phyloP scores from a whole-genome alignment of 2,797 vertebrate species.

The Aplochiton taeniatus region DNA sequence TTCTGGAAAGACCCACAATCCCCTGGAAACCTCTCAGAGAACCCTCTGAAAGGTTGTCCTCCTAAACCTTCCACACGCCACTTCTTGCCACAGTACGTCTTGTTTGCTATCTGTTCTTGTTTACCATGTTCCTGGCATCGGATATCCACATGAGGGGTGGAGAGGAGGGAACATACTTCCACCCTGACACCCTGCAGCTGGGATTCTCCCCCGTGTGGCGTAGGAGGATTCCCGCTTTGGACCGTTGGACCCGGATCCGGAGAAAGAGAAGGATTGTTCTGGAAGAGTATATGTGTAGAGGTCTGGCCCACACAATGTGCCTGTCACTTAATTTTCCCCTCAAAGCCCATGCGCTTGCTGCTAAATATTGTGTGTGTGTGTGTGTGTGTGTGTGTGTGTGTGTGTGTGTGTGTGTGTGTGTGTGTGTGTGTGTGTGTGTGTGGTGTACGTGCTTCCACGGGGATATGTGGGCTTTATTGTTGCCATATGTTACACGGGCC shows the following conservation, averaged over 20 bases:
- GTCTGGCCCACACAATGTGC: conserved; percentile 25
- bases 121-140: conserved; percentile 23
- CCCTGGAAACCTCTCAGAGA: conserved; percentile 19
- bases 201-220: conserved; percentile 37
- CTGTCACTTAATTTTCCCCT: conserved; percentile 21
- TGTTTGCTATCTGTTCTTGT: conserved; percentile 45
- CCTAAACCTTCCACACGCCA: conserved; percentile 7
- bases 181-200: conserved; percentile 58
- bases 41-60: background rate
- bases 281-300: conserved; percentile 27
- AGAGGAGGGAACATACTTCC: conserved; percentile 39
- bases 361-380: background rate
- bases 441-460: conserved; percentile 16
- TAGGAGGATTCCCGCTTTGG: conserved; percentile 31
- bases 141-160: too few relatives aligned
- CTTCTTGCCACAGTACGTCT: conserved; percentile 12
- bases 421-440: background rate
- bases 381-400: background rate
- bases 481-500: conserved; percentile 47
- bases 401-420: background rate
- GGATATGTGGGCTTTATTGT: conserved; percentile 51
- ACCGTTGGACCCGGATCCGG: background rate
- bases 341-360: conserved; percentile 18
- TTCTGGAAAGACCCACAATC: conserved; percentile 16
- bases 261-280: conserved; percentile 62